Evolutionary conservation across 2,113 vertebrate species (phyloP).

Genomic region (Cyprinodon tularosa): DNA sequence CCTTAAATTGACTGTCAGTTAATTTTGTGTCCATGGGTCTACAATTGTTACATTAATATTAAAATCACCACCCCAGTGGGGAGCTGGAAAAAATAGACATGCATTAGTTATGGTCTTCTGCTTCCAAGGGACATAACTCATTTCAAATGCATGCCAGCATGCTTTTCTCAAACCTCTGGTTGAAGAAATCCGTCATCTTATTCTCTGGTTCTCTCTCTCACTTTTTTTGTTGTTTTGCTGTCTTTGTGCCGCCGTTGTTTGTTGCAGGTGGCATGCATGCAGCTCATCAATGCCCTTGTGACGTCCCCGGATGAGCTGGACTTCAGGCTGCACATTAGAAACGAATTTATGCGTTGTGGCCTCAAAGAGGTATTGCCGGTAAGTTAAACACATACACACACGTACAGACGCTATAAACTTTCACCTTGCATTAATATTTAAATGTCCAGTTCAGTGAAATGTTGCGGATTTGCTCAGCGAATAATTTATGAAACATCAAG

Average conservation of each 20-base stretch:
- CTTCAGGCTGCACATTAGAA: conserved; percentile 97
- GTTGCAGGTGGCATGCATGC: conserved; percentile 96
- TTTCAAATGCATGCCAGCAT: conserved; percentile 62
- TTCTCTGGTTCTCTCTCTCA: conserved; percentile 28
- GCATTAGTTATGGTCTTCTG: conserved; percentile 75
- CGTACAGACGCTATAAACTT: conserved; percentile 28
- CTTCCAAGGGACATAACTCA: conserved; percentile 62
- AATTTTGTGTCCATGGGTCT: conserved; percentile 60
- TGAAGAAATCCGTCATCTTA: conserved; percentile 38
- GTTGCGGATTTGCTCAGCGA: conserved; percentile 70
- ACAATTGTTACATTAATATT: conserved; percentile 76
- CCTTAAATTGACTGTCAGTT: conserved; percentile 70
- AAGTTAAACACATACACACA: conserved; percentile 73
- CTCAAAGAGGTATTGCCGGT: conserved; percentile 95
- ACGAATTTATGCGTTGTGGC: conserved; percentile 98
- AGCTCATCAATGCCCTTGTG: conserved; percentile 98
- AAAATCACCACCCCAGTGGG: conserved; percentile 63
- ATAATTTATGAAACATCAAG: conserved; percentile 72
- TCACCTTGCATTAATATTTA: conserved; percentile 82
- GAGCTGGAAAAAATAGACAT: conserved; percentile 72
- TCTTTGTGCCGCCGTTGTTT: conserved; percentile 68
- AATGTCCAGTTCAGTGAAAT: conserved; percentile 79
- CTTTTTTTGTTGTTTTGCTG: neutral
- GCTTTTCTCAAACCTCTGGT: conserved; percentile 64
- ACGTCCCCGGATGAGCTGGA: conserved; percentile 98